phyloP scores from a whole-genome alignment of 2,888 invertebrate genomes.

The Sylvicola cinctus region DNA sequence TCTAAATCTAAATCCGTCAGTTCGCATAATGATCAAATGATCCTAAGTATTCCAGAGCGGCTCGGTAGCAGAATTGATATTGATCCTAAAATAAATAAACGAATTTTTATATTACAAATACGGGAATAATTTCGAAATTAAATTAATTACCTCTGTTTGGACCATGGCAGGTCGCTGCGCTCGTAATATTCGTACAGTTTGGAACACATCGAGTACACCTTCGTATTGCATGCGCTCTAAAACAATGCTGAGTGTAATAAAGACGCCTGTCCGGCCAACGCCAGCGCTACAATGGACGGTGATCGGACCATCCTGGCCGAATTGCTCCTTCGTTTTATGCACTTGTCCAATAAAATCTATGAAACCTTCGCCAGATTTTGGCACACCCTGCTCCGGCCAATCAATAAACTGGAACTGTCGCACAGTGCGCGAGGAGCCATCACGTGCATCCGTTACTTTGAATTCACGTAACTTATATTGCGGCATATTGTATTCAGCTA shows the following conservation, averaged over 20 bases:
- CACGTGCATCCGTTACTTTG: constrained; percentile 90
- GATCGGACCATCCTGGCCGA: constrained; percentile 98
- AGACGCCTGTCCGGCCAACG: constrained; percentile 95
- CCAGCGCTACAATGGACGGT: constrained; percentile 98
- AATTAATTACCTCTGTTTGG: constrained; percentile 75
- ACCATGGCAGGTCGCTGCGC: constrained; percentile 99
- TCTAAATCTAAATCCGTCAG: constrained; percentile 27
- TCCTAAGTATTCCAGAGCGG: constrained; percentile 93
- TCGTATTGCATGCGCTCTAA: constrained; percentile 98
- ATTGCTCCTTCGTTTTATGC: constrained; percentile 99
- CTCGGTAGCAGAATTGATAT: constrained; percentile 98
- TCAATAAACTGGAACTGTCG: constrained; percentile 93
- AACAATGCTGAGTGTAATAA: constrained; percentile 93
- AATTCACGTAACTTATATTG: constrained; percentile 97
- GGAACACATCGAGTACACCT: constrained; percentile 97
- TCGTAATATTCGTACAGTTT: constrained; percentile 91
- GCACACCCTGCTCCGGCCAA: constrained; percentile 93
- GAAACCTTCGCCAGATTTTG: constrained; percentile 95
- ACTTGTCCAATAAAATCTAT: constrained; percentile 99
- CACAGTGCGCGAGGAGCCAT: constrained; percentile 87
- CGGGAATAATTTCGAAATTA: no score
- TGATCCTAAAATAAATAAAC: constrained; percentile 52
- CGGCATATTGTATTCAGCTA: constrained; percentile 99
- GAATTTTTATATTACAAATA: not conserved
- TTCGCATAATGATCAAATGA: constrained; percentile 93